Evolutionary conservation across 2,797 vertebrate species (phyloP), one percentile per base, ranked within the genome.

Genomic region (Anguilla marmorata): DNA sequence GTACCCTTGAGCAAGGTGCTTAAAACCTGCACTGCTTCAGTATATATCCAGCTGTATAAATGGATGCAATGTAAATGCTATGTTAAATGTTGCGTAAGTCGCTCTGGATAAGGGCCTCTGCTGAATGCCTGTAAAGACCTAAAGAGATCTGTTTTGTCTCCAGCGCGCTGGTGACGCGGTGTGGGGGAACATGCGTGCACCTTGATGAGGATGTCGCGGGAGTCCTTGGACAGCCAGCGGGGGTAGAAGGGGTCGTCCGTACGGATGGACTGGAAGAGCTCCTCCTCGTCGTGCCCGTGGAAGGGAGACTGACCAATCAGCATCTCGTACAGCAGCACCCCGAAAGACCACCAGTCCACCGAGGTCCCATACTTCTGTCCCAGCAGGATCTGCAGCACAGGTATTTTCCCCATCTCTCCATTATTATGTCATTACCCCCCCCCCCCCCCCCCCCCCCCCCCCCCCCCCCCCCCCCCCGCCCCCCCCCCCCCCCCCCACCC

Each of bases 261-360:
- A 6, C 98, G 97, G 91, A 99, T 99, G 86, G 98, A 99, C 91
- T 98, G 98, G 91, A 99, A 99, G 85, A 99, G 96, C 88, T 99
- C 97, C 91, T 99, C 99, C 74, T 99, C 99, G 0, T 99, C 97
- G 2, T 96, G 96, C 14, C 99, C 98, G 0, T 98, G 98, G 94
- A 99, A 99, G 3, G 99, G 99, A 3, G 99, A 99, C 86, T 99
- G 98, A 0, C 98, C 99, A 0, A 98, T 97, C 80, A 99, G 92
- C 98, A 99, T 99, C 94, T 99, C 99, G 0, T 99, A 99, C 1
- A 99, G 95, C 56, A 99, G 97, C 9, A 99, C 99, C 0, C 98
- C 99, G 0, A 99, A 99, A 0, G 99, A 99, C 99, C 99, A 99
- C 99, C 99, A 99, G 93, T 99, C 99, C 84, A 99, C 98, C 0